Base-by-base conservation (phyloP, 2,113 vertebrate genomes). In the Argyrosomus japonicus region DNA sequence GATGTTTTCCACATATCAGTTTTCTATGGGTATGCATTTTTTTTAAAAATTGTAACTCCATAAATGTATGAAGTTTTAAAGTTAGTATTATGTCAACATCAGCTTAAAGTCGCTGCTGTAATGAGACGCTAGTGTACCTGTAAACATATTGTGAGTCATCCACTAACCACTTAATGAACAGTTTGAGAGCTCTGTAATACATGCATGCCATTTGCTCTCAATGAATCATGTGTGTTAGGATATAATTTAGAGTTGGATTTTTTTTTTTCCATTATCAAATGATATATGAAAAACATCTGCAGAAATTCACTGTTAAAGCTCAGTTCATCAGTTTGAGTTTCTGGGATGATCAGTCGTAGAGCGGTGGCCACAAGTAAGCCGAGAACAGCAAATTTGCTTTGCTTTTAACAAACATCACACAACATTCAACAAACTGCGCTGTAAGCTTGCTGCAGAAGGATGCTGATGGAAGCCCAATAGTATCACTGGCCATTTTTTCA, bases 271-370 rank as follows among this genome's bases (percentile, higher is more conserved):
- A 6, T 27, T 3, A 3, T 45, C 21, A 63, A 11, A 18, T 7
- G 1, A 13, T 6, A 2, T 3, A 19, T 9, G 15, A 19, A 43
- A 62, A 19, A 43, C 32, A 54, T 13, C 7, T 53, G 73, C 10
- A 45, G 47, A 43, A 13, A 40, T 40, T 40, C 8, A 3, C 18
- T 11, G 27, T 51, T 18, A 12, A 60, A 61, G 57, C 51, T 32
- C 51, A 18, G 60, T 68, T 69, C 10, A 62, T 70, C 23, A 17
- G 23, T 57, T 67, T 47, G 21, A 63, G 53, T 75, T 51, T 62
- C 6, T 81, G 53, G 9, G 61, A 50, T 6, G 47, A 36, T 43
- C 65, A 47, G 51, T 64, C 13, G 10, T 23, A 27, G 29, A 78
- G 58, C 5, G 1, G 21, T 1, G 47, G 10, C 9, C 17, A 62